Base-by-base conservation (phyloP, 1,140 invertebrate species). In the Cydia fagiglandana region DNA sequence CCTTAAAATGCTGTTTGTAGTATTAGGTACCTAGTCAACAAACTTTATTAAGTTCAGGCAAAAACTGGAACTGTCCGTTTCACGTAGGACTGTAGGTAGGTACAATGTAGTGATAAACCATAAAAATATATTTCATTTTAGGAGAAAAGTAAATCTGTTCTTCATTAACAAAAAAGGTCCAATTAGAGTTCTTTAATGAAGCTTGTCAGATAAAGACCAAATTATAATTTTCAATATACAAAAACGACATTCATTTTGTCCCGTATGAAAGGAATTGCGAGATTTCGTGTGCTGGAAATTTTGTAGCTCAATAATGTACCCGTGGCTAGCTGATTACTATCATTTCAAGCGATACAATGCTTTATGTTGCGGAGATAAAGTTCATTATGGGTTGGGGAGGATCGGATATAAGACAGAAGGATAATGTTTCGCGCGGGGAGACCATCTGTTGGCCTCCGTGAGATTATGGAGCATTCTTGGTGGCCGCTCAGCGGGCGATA, bases 261-360 rank as follows among this genome's bases (percentile, higher is more conserved):
- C 64, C 38, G 30, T 76, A 76, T 76, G 70, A 66, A 56, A 78
- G 75, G 82, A 83, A 86, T 84, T 83, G 66, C 85, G 81, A 80
- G 85, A 80, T 87, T 85, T 86, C 84, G 79, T 85, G 80, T 86
- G 84, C 83, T 80, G 78, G 80, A 83, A 81, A 86, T 86, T 88
- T 84, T 85, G 83, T 79, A 84, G 80, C 83, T 83, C 82, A 83
- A 86, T 84, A 86, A 84, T 84, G 79, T 82, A 85, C 79, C 84
- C 81, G 81, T 83, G 86, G 76, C 78, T 73, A 73, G 78, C 75
- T 83, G 82, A 86, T 82, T 84, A 76, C 73, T 75, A 45, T 75
- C 17, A 0, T 13, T 38, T 30, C 28, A 41, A 15, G 7, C 9
- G 30, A 81, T 64, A 77, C 50, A 79, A 17, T 13, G 17, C 73